These are phyloP conservation scores for Eubucco bourcierii DNA, from an alignment of 2,113 vertebrate species.

Conservation along the genomic window DNA sequence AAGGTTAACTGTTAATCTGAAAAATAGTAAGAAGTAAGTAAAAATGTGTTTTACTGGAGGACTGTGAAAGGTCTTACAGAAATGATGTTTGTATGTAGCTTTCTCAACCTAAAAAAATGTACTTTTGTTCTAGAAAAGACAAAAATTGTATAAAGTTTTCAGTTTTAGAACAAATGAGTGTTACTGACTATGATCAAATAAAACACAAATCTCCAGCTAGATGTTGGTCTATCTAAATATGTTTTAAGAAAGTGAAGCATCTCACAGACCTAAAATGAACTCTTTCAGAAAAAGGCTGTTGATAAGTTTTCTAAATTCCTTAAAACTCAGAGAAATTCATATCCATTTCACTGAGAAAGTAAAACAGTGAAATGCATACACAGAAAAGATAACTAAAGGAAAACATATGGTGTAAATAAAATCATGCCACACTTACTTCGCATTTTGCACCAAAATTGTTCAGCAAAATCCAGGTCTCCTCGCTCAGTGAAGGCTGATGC, in stretches of 20 bases:
- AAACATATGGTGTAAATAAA: neutral
- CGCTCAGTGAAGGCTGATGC: conserved; percentile 81
- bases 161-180: neutral
- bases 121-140: neutral
- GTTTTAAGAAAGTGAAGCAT: neutral
- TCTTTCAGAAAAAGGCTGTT: neutral
- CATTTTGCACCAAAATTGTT: conserved; percentile 92
- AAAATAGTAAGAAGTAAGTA: neutral
- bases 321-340: neutral
- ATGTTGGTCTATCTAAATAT: neutral
- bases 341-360: neutral
- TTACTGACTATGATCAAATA: neutral
- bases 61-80: neutral
- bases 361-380: neutral
- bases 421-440: conserved; percentile 78
- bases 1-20: neutral
- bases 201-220: neutral
- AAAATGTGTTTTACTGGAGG: neutral
- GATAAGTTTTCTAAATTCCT: neutral
- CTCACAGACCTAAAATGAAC: neutral
- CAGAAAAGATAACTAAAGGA: neutral
- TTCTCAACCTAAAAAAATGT: neutral
- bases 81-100: neutral
- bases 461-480: conserved; percentile 91
- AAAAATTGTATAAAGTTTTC: neutral